Conservation (phyloP, 2,113 vertebrate genomes). For the Pelvicachromis taeniatus region DNA sequence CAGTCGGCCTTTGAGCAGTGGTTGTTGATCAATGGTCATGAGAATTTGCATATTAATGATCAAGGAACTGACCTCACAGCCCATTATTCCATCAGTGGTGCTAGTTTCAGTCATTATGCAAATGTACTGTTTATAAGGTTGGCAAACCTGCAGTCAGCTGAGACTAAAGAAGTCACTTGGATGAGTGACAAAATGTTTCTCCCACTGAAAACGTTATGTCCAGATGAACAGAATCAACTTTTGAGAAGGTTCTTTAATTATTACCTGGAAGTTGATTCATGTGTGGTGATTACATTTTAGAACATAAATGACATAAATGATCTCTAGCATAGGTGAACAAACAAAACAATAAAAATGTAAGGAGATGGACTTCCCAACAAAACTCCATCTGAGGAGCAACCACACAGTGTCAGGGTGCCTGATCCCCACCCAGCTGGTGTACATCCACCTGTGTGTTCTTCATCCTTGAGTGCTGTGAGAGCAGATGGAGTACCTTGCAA, state of each 20-base stretch:
- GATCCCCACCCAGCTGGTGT: background rate
- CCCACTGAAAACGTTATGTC: too few relatives aligned
- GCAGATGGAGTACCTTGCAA: background rate
- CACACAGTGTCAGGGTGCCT: background rate
- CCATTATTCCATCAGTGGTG: too few relatives aligned
- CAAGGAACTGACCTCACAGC: too few relatives aligned
- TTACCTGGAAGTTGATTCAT: background rate
- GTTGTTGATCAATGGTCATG: too few relatives aligned
- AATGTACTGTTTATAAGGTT: too few relatives aligned
- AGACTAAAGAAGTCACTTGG: too few relatives aligned
- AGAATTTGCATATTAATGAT: too few relatives aligned
- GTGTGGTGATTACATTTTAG: background rate
- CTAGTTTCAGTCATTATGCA: too few relatives aligned
- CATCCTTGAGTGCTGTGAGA: background rate
- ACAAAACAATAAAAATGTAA: background rate
- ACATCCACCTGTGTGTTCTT: constrained; percentile 2
- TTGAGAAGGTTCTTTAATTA: background rate
- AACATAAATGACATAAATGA: background rate
- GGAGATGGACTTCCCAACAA: background rate
- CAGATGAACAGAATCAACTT: too few relatives aligned
- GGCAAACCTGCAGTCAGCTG: too few relatives aligned
- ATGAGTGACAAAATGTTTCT: too few relatives aligned
- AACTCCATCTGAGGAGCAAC: background rate
- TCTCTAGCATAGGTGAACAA: background rate
- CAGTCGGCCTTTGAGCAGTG: too few relatives aligned